These are phyloP conservation scores for Penaeus monodon DNA, from an alignment of 2,888 invertebrate species.

Conservation along the genomic window DNA sequence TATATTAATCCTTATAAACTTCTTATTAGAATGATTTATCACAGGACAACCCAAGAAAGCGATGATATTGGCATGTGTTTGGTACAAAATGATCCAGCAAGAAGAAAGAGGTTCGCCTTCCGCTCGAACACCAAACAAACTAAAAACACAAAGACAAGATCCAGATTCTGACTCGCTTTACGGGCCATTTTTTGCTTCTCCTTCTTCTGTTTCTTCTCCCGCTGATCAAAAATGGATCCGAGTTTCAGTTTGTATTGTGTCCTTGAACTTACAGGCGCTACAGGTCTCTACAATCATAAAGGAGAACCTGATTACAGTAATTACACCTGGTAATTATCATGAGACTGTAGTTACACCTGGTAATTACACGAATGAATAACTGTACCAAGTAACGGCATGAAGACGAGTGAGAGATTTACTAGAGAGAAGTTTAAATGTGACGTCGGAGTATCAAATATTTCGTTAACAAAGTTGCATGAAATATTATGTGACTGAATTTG, in stretches of 20 bases:
- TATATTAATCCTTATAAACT: constrained; percentile 23
- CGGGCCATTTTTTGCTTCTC: too few relatives aligned
- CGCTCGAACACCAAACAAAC: background rate
- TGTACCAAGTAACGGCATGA: constrained; percentile 6
- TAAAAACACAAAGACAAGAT: background rate
- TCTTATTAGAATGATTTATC: constrained; percentile 34
- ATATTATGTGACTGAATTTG: too few relatives aligned
- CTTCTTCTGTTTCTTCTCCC: too few relatives aligned
- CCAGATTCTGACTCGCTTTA: too few relatives aligned
- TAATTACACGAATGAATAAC: constrained; percentile 5
- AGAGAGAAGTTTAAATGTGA: background rate
- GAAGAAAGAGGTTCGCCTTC: background rate
- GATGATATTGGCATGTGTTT: background rate
- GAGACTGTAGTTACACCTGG: constrained; percentile 21
- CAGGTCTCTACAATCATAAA: background rate
- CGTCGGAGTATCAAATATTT: background rate
- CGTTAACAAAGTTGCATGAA: too few relatives aligned
- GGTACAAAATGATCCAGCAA: constrained; percentile 22
- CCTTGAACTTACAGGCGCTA: background rate
- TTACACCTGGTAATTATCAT: constrained; percentile 26
- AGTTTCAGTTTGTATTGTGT: background rate
- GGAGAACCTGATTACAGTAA: constrained; percentile 23
- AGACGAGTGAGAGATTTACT: background rate
- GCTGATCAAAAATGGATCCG: background rate
- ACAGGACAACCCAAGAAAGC: constrained; percentile 30